These are phyloP conservation scores for Cololabis saira DNA, from an alignment of 2,113 vertebrate genomes.

Conservation along the genomic window DNA sequence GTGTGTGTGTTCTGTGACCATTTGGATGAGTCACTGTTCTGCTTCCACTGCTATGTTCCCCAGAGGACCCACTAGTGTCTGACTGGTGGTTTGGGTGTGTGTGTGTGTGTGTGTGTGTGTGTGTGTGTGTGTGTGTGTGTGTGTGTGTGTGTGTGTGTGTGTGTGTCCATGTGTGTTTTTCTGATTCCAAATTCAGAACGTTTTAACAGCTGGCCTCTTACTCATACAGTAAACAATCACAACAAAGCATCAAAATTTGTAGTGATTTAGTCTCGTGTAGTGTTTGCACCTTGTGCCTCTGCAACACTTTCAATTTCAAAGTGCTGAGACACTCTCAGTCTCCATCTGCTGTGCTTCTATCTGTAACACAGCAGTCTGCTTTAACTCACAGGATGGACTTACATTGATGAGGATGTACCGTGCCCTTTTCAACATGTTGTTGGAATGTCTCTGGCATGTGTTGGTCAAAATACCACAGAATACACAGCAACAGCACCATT, in stretches of 20 bases:
- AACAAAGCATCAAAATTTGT: slow-evolving; percentile 56
- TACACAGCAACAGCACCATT: too few species aligned
- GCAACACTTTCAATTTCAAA: slow-evolving; percentile 49
- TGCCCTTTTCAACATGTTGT: too few species aligned
- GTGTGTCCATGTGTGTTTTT: slow-evolving; percentile 32
- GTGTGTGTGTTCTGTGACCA: slow-evolving; percentile 57
- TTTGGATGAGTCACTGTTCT: slow-evolving; percentile 79
- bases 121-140: slow-evolving; percentile 30
- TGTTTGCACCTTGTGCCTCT: slow-evolving; percentile 47
- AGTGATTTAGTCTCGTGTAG: slow-evolving; percentile 46
- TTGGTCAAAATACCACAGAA: too few species aligned
- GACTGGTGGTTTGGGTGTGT: slow-evolving; percentile 67
- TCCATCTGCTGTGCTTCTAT: slow-evolving; percentile 34
- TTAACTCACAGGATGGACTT: slow-evolving; percentile 27
- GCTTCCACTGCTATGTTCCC: slow-evolving; percentile 68
- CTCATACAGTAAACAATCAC: slow-evolving; percentile 74
- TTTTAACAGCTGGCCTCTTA: slow-evolving; percentile 76
- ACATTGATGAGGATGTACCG: slow-evolving; percentile 13
- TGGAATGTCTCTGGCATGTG: too few species aligned
- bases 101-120: too few species aligned
- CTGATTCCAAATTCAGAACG: slow-evolving; percentile 59
- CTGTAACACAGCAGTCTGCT: slow-evolving; percentile 35
- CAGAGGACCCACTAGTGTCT: slow-evolving; percentile 67
- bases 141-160: slow-evolving; percentile 46
- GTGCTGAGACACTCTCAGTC: slow-evolving; percentile 30